A percentile compares a stretch with the other conserved stretches of the same genome.
Evolutionary conservation across 2,797 vertebrate genomes (phyloP).

Genomic region (Geotrypetes seraphini): DNA sequence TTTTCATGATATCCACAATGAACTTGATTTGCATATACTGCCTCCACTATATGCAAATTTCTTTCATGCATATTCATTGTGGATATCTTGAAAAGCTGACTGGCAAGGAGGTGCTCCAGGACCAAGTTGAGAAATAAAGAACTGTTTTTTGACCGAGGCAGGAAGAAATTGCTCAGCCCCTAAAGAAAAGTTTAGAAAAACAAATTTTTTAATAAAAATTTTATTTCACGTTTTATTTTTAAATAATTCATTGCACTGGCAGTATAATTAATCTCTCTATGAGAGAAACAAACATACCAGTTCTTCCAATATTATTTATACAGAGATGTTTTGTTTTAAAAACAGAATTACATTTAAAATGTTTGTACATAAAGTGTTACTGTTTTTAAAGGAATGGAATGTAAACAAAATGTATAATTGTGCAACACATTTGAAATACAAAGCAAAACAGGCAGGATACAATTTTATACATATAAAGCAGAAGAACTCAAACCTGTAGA

Average conservation of each 20-base stretch:
- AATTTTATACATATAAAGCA: conserved; percentile 66
- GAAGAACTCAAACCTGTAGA: conserved; percentile 59
- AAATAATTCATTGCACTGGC: conserved; percentile 66
- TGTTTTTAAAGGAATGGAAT: conserved; percentile 68
- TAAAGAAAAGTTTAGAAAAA: too few relatives aligned
- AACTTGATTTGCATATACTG: too few relatives aligned
- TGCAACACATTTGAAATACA: conserved; percentile 80
- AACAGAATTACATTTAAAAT: conserved; percentile 85
- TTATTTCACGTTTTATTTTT: conserved; percentile 64
- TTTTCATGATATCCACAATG: too few relatives aligned
- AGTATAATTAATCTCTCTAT: conserved; percentile 63
- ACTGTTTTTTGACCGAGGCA: too few relatives aligned
- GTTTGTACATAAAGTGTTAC: conserved; percentile 83
- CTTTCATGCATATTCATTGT: too few relatives aligned
- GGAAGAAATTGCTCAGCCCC: too few relatives aligned
- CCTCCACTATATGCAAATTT: too few relatives aligned
- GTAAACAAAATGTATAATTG: conserved; percentile 66
- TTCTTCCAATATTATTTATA: conserved; percentile 86
- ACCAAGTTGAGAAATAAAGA: too few relatives aligned
- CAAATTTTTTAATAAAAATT: conserved; percentile 61
- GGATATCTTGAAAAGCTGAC: too few relatives aligned
- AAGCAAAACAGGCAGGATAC: conserved; percentile 71
- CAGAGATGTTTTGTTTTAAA: conserved; percentile 89
- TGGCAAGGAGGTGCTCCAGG: too few relatives aligned
- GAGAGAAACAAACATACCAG: conserved; percentile 55